Base-by-base conservation (phyloP, 2,797 vertebrate genomes). In the Toxotes lorentzi region DNA sequence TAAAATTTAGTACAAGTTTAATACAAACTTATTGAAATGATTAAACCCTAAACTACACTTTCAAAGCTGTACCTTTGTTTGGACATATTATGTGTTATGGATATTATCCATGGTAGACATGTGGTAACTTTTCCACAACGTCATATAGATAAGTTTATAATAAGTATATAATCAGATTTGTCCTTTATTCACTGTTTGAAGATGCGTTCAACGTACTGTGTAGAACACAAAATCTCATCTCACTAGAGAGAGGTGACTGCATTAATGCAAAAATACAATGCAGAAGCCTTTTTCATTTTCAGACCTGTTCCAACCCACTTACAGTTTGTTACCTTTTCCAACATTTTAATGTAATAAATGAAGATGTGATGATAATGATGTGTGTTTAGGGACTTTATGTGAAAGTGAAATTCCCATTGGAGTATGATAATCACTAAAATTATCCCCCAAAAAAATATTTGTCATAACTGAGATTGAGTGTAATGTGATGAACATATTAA, bases 1-100 rank as follows among this genome's bases (percentile, higher is more conserved):
- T 99, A 91, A 34, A 17, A 27, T 30, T 57, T 11, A 11, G 9
- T 13, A 68, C 27, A 65, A 27, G 8, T 41, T 21, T 41, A 16
- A 3, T 54, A 60, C 8, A 40, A 27, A 53, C 16, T 2, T 27
- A n/a, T 8, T 51, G 1, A 27, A 21, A 41, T 51, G 1, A 24
- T 24, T n/a, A 10, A 51, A n/a, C 23, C 21, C 12, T 17, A 35
- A 35, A 48, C 54, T 11, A 51, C 50, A 51, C 50, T 24, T 21
- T 24, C 50, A 51, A 24, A 13, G 23, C n/a, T 51, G n/a, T 24
- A 17, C 11, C 19, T 32, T 41, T 61, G 57, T 12, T 47, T 57
- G 14, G 9, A 70, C 51, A 41, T 19, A 16, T 16, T 27, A 24
- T 16, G 51, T 6, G 8, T 54, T 54, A 12, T 53, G 23, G 27